These are phyloP conservation scores for Coronaproctus castanopsis DNA, from an alignment of 2,888 invertebrate species.

Conservation along the genomic window DNA sequence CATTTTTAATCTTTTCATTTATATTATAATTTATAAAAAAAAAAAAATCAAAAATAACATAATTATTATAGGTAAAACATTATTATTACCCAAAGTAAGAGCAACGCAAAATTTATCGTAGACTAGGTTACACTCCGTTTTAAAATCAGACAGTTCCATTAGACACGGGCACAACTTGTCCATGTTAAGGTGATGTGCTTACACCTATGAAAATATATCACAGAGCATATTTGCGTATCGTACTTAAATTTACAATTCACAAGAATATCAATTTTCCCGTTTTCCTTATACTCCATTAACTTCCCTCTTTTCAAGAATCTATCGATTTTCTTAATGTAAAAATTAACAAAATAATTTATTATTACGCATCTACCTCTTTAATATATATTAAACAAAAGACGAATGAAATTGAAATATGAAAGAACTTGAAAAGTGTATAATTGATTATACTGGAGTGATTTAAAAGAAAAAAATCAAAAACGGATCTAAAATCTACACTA, in stretches of 20 bases:
- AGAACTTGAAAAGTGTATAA: no score
- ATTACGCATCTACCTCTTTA: no score
- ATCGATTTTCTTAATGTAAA: neutral
- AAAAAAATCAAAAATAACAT: neutral
- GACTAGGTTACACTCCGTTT: neutral
- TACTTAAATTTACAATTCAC: neutral
- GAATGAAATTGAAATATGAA: no score
- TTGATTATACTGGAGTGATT: no score
- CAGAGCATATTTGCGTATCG: neutral
- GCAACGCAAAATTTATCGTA: neutral
- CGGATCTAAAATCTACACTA: no score
- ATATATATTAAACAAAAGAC: no score
- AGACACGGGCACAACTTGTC: neutral
- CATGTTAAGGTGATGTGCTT: neutral
- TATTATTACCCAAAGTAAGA: neutral
- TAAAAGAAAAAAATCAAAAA: no score
- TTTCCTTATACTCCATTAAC: no score
- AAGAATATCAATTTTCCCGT: neutral
- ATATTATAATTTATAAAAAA: no score
- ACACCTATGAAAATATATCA: neutral
- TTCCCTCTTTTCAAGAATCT: neutral
- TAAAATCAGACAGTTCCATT: neutral
- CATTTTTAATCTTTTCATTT: no score
- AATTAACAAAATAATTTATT: neutral
- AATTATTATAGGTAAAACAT: neutral